These are phyloP conservation scores for Lepilemur septentrionalis DNA, from an alignment of 2,797 vertebrate genomes.

Conservation along the genomic window DNA sequence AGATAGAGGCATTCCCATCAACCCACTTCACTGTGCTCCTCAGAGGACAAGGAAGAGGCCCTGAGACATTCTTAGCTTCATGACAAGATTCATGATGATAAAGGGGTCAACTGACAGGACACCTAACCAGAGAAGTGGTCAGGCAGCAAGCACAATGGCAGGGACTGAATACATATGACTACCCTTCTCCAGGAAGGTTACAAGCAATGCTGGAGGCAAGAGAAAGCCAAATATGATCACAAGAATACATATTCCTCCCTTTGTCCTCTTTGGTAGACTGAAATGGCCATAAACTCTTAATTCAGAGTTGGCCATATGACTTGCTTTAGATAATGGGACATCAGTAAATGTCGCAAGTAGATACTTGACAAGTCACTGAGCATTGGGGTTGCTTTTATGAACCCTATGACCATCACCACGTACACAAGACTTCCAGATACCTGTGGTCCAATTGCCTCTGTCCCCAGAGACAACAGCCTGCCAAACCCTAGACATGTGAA, in stretches of 20 bases:
- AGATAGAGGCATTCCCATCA: background rate
- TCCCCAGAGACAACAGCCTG: background rate
- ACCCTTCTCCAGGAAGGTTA: background rate
- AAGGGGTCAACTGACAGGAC: background rate
- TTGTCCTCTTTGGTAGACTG: background rate
- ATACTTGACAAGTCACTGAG: background rate
- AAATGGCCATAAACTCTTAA: background rate
- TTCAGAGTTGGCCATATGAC: background rate
- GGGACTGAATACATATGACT: background rate
- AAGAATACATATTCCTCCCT: background rate
- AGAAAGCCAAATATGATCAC: background rate
- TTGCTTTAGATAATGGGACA: background rate
- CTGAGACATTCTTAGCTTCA: background rate
- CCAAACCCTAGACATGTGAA: background rate
- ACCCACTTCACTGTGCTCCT: background rate
- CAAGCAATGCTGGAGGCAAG: background rate
- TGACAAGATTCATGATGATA: background rate
- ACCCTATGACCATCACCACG: fast-evolving
- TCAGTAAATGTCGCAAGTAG: background rate
- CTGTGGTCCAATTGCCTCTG: background rate
- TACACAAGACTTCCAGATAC: background rate
- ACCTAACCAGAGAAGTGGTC: background rate
- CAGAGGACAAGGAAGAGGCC: background rate
- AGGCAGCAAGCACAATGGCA: background rate
- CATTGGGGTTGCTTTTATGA: background rate